Percentiles rank a stretch among this genome's conserved stretches.
phyloP scores from a whole-genome alignment of 2,888 invertebrate species.

The Chromoteleia sp. region DNA sequence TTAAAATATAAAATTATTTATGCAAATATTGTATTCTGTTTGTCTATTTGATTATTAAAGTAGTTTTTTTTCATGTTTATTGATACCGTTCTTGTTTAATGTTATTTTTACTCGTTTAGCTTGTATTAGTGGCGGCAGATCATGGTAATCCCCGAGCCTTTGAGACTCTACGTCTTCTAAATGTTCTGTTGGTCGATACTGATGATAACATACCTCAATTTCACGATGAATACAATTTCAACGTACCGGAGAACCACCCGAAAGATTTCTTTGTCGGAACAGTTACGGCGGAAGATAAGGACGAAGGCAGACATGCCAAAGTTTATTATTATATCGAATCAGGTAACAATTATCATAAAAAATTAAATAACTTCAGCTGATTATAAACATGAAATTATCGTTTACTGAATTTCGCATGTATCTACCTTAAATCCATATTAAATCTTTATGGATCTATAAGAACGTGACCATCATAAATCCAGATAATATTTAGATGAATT shows the following conservation, averaged over 20 bases:
- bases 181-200: constrained; percentile 91
- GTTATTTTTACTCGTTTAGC: constrained; percentile 83
- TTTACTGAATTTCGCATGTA: no score
- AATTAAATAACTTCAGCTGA: background rate
- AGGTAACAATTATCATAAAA: constrained; percentile 73
- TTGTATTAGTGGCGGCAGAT: constrained; percentile 93
- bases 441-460: no score
- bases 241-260: constrained; percentile 89
- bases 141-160: constrained; percentile 93
- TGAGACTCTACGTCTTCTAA: constrained; percentile 91
- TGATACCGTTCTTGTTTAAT: constrained; percentile 10
- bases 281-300: constrained; percentile 90
- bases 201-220: constrained; percentile 94
- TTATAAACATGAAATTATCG: no score
- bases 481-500: no score
- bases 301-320: constrained; percentile 92
- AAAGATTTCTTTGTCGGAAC: constrained; percentile 86
- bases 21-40: background rate
- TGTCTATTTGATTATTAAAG: constrained; percentile 1
- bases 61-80: constrained; percentile 10
- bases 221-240: constrained; percentile 89
- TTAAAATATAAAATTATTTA: no score
- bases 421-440: no score
- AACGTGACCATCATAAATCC: no score
- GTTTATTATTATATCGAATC: constrained; percentile 93